Evolutionary conservation across 37 sponge, comb jelly and placozoan genomes (phyloP), one percentile per base, ranked within the genome.

Genomic region (Ianthella basta): DNA sequence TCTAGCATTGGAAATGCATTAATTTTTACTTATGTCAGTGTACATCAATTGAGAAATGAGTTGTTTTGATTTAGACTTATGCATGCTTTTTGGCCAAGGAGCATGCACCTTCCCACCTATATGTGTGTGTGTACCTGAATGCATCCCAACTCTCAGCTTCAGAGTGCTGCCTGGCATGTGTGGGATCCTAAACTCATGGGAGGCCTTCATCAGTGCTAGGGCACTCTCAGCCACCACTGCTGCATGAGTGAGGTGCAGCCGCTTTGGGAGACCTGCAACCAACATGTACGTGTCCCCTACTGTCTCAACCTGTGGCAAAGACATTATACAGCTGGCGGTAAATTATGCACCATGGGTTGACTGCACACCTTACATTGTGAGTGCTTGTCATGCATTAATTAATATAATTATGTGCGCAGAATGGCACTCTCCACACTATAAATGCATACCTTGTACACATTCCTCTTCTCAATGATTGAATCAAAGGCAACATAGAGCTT

Each of bases 391-490:
- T n/a, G n/a, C n/a, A n/a, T n/a, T n/a, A n/a, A n/a, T n/a, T n/a
- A n/a, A n/a, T n/a, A n/a, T n/a, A n/a, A n/a, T n/a, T n/a, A n/a
- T n/a, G n/a, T n/a, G n/a, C n/a, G 8, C 50, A 44, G 50, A 10
- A 44, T 44, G 50, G 50, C 8, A 8, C 50, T 44, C 50, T 44
- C 8, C 50, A 44, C 50, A 10, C 50, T 8, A 44, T 8, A 10
- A n/a, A 10, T 44, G 8, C 50, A 13, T 10, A 70, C 72, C 37
- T 70, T 70, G 37, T 60, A 32, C 20, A 35, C 33, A 55, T 88
- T 86, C 14, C 37, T 72, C 32, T 16, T 83, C 25, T 89, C 82
- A 25, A 87, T 77, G 56, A 33, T 24, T 60, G 89, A 89, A 60
- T 36, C 61, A 80, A 59, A 79, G 4, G 33, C 15, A 56, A 83